Evolutionary conservation across 2,888 invertebrate genomes (phyloP), one percentile per base, ranked within the genome.

Genomic region (Plagodis pulveraria): DNA sequence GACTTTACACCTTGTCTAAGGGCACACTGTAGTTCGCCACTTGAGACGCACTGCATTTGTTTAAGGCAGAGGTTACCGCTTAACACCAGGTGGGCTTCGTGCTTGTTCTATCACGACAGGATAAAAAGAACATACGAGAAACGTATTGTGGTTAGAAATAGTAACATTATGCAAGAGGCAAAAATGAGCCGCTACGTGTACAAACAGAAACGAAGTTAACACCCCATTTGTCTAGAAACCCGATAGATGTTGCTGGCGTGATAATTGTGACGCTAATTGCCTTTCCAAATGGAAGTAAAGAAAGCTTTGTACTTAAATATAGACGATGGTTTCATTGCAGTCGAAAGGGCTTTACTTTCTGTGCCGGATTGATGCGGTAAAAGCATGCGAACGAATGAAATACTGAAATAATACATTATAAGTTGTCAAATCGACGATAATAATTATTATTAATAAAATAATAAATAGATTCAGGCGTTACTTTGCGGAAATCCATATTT

Each of bases 251-350:
- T 52, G 5, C 44, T 35, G 51, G 48, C 5, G 59, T 34, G 60
- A 56, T 56, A 60, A 61, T 53, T 61, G 55, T 49, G 49, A 56
- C 49, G 44, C 56, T 61, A 56, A 61, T 56, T 61, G 60, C 52
- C 52, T 61, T 55, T 56, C 52, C 42, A 61, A 49, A 49, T 43
- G 55, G 50, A 32, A 22, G 34, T 49, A 55, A 50, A 59, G 51
- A 49, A 56, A 52, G 45, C 52, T 56, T 60, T 60, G 60, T 60
- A 60, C 46, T 43, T 54, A 58, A 44, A 58, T 57, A 44, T 50
- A 59, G 49, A 50, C 58, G 9, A 34, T 5, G 6, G 43, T 55
- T 50, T 46, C 34, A 36, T 22, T 22, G 34, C 43, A 11, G 7
- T 10, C 41, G 11, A 33, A 50, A 42, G 50, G 11, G n/a, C 9